Evolutionary conservation across 2,888 invertebrate species (phyloP).

Genomic region (Meiosimyza platycephala): DNA sequence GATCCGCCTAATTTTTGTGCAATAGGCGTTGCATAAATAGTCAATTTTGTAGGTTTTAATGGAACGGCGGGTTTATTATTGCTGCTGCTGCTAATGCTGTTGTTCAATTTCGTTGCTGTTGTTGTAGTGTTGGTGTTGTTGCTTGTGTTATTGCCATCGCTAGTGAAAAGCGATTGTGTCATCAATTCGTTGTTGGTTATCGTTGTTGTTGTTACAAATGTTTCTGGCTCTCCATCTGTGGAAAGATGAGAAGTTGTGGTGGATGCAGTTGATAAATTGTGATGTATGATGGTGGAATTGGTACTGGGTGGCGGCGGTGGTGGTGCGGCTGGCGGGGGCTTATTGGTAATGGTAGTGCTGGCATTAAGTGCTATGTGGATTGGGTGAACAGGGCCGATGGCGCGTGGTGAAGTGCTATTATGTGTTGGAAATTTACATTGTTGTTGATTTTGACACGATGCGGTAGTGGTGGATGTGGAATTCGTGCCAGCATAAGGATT

Average conservation of each 20-base stretch:
- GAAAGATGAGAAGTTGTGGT: constrained; percentile 57
- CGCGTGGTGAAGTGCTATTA: constrained; percentile 11
- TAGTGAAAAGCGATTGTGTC: constrained; percentile 54
- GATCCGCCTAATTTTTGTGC: constrained; percentile 55
- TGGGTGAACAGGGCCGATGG: constrained; percentile 32
- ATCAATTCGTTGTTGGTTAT: constrained; percentile 48
- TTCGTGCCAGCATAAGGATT: constrained; percentile 37
- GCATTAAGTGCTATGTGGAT: constrained; percentile 33
- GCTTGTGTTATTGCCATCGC: constrained; percentile 15
- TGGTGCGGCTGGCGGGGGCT: constrained; percentile 62
- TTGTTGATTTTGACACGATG: constrained; percentile 3
- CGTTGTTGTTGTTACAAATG: constrained; percentile 34
- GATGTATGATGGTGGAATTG: constrained; percentile 45
- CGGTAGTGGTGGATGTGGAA: constrained; percentile 17
- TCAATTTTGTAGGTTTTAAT: constrained; percentile 74
- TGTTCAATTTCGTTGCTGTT: constrained; percentile 41
- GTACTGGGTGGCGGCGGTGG: constrained; percentile 62
- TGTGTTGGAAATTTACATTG: constrained; percentile 2
- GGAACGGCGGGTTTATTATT: constrained; percentile 78
- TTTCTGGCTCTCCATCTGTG: constrained; percentile 52
- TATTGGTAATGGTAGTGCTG: constrained; percentile 53
- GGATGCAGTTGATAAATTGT: constrained; percentile 31
- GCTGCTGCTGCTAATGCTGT: constrained; percentile 44
- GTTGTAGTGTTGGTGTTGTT: constrained; percentile 42
- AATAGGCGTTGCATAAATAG: constrained; percentile 83